A percentile compares a stretch with the other conserved stretches of the same genome.
phyloP scores from a whole-genome alignment of 92 coral and sea anemone genomes.

The Parazoanthus atlanticus region DNA sequence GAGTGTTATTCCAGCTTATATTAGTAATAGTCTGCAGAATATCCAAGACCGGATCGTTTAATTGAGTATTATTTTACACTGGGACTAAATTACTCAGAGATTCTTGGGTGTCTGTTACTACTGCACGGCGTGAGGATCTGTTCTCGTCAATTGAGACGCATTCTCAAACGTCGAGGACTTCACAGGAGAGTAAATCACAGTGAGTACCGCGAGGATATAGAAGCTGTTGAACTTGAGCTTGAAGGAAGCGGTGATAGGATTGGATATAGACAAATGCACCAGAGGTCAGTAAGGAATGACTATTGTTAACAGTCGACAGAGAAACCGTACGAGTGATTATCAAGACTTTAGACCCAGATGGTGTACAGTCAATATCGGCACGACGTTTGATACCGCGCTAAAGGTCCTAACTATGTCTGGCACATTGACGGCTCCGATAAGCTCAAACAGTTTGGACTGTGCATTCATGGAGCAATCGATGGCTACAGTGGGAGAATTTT shows the following conservation, averaged over 20 bases:
- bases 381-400: too few relatives aligned
- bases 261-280: conserved; percentile 75
- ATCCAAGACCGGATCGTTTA: too few relatives aligned
- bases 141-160: conserved; percentile 59
- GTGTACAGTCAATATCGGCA: too few relatives aligned
- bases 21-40: too few relatives aligned
- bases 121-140: conserved; percentile 61
- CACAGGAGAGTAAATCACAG: conserved; percentile 44
- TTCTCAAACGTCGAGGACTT: conserved; percentile 39
- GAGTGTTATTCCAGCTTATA: too few relatives aligned
- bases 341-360: too few relatives aligned
- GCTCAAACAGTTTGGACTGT: conserved; percentile 46
- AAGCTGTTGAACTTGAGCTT: conserved; percentile 50
- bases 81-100: conserved; percentile 58
- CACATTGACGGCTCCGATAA: conserved; percentile 56
- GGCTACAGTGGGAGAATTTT: conserved; percentile 45
- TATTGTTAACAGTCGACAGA: too few relatives aligned
- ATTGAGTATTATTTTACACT: background rate
- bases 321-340: too few relatives aligned
- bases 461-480: conserved; percentile 50
- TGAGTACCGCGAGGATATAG: conserved; percentile 29
- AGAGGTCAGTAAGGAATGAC: conserved; percentile 15
- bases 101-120: conserved; percentile 48
- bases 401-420: conserved; percentile 26
- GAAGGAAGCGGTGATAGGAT: conserved; percentile 52